A percentile compares a stretch with the other conserved stretches of the same genome.
These are phyloP conservation scores for Tragelaphus scriptus DNA, from an alignment of 2,113 vertebrate species.

Conservation along the genomic window DNA sequence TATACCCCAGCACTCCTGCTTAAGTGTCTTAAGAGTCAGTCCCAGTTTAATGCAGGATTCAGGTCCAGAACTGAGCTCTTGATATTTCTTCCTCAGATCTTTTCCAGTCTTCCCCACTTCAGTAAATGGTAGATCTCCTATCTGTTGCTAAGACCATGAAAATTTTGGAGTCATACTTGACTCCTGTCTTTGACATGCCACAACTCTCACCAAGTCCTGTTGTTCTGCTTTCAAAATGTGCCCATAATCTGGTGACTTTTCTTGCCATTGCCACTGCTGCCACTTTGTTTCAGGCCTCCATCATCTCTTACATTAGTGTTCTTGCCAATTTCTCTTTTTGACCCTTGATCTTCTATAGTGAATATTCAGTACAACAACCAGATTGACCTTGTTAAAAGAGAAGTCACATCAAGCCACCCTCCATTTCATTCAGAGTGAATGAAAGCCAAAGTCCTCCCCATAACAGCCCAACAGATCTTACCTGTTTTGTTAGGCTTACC, in stretches of 20 bases:
- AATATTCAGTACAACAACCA: neutral
- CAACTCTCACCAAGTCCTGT: neutral
- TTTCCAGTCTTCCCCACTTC: neutral
- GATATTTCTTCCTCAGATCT: neutral
- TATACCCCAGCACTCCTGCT: neutral
- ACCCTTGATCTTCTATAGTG: neutral
- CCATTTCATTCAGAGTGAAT: neutral
- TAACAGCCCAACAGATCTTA: neutral
- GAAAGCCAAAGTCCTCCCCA: neutral
- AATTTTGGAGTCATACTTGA: neutral
- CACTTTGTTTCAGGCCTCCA: neutral
- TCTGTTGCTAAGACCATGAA: neutral
- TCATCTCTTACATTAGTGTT: neutral
- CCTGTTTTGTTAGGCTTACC: neutral
- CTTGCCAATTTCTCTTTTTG: neutral
- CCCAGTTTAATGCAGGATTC: neutral
- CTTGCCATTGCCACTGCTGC: neutral
- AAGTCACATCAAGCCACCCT: neutral
- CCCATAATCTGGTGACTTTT: neutral
- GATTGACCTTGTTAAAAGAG: neutral
- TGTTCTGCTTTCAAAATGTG: neutral
- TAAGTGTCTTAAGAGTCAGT: neutral
- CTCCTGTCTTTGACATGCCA: neutral
- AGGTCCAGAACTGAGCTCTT: neutral
- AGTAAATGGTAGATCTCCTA: neutral